These are phyloP conservation scores for Alentia gelatinosa DNA, from an alignment of 2,888 invertebrate genomes.

Conservation along the genomic window DNA sequence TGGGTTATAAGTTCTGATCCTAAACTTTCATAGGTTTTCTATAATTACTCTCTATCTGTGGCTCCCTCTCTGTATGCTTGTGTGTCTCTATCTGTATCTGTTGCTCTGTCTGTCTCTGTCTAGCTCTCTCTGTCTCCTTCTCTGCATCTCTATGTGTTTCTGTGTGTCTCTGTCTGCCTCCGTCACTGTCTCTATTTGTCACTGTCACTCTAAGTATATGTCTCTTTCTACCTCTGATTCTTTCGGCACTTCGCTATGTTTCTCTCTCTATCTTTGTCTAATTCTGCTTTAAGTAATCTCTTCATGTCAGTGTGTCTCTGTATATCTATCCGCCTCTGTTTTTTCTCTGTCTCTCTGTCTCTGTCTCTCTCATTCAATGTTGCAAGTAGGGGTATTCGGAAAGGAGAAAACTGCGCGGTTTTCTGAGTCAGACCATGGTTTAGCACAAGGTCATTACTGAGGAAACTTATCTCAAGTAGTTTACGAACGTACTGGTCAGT, in stretches of 20 bases:
- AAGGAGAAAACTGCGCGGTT: no score
- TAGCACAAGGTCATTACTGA: no score
- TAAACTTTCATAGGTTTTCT: no score
- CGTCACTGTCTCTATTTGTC: neutral
- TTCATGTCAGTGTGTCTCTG: neutral
- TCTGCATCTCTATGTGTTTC: constrained; percentile 18
- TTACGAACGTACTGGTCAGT: no score
- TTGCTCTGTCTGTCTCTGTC: neutral
- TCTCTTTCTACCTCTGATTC: neutral
- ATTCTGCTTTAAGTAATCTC: neutral
- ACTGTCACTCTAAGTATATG: neutral
- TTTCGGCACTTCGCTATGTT: neutral
- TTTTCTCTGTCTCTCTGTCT: no score
- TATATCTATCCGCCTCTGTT: no score
- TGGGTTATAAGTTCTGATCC: no score
- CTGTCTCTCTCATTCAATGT: neutral
- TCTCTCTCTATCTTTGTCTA: neutral
- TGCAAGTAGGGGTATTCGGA: neutral
- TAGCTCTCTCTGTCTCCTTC: neutral
- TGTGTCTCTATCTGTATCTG: neutral
- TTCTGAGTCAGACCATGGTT: no score
- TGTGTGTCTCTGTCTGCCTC: neutral
- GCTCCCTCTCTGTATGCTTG: neutral
- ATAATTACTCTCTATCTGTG: neutral
- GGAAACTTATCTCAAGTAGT: no score